Evolutionary conservation across 2,888 invertebrate genomes (phyloP), one percentile per base, ranked within the genome.

Genomic region (Quadroppia sp.): DNA sequence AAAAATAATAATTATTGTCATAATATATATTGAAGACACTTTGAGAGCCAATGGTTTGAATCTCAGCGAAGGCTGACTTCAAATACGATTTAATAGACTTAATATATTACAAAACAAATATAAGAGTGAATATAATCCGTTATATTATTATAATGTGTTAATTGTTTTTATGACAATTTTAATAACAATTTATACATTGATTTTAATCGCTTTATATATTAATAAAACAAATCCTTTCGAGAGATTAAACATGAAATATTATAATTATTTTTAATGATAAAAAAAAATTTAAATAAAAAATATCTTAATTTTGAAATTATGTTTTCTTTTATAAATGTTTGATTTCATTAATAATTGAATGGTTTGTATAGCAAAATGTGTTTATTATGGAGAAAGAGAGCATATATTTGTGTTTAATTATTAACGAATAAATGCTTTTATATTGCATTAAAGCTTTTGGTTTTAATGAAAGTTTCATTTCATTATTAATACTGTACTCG

Each of bases 381-480:
- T 53, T 53, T 30, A 56, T 25, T 56, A 64, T 32, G 32, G 6
- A 36, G 61, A 36, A 30, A 32, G 61, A 20, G 32, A 64, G 28
- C 56, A 56, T 17, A 56, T 56, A 56, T 56, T 56, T 56, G 56
- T n/a, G 61, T 64, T 64, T 30, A 64, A 64, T 64, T 36, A 64
- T 64, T 64, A 64, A 64, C 36, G 20, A 64, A 1, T 64, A 64
- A 64, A 64, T 36, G 32, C 36, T 64, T 64, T 59, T 64, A n/a
- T 59, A 64, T 64, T 36, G 20, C 20, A 64, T 64, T 36, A 64
- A 64, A 64, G 61, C n/a, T 36, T 64, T 64, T 64, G 6, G 20
- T 36, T 64, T 64, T 64, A 36, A 36, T 64, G 61, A 64, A 64
- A 64, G 36, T 64, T 64, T 64, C 61, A 64, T 64, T 64, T 64